Evolutionary conservation across 1,140 invertebrate species (phyloP), one percentile per base, ranked within the genome.

Genomic region (Drosophila novamexicana): DNA sequence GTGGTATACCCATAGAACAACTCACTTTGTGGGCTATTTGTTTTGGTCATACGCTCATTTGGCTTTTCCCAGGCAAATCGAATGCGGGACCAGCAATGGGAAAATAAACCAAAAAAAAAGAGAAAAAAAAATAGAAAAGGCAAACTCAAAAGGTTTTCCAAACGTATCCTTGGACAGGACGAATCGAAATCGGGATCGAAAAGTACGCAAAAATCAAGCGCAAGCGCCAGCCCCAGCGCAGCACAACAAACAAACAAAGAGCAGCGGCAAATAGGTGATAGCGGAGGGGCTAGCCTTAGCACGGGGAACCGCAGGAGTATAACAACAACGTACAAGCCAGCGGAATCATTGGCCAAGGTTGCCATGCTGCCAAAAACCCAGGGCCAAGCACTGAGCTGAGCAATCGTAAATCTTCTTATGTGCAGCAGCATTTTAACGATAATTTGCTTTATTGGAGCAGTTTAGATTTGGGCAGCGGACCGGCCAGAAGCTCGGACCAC

Each of bases 371-470:
- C 78, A 69, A 66, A 76, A 88, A 63, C 71, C 66, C 61, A 77
- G 69, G 64, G 54, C 64, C 84, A 75, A 70, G 59, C 84, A 89
- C 64, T 69, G 69, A 81, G 81, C 84, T 88, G 84, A 88, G 80
- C 80, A 89, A 84, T 89, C 84, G 84, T 89, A 89, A 89, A 89
- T 89, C 84, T 89, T 90, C 85, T 89, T 89, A 89, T 89, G 84
- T 89, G 84, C 80, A 89, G 85, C 84, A 89, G 85, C 85, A 89
- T 89, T 89, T 89, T 89, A 89, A 89, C 84, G 84, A 89, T 89
- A 89, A 89, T 89, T 89, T 89, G 84, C 84, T 89, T 89, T 89
- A 89, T 89, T 89, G 84, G 76, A 89, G 80, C 84, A 89, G 85
- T 89, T 89, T 84, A 89, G 84, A 89, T 89, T 89, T 89, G 74